A percentile compares a stretch with the other conserved stretches of the same genome.
Evolutionary conservation across 2,888 invertebrate genomes (phyloP).

Genomic region (Caenorhabditis macrosperma): DNA sequence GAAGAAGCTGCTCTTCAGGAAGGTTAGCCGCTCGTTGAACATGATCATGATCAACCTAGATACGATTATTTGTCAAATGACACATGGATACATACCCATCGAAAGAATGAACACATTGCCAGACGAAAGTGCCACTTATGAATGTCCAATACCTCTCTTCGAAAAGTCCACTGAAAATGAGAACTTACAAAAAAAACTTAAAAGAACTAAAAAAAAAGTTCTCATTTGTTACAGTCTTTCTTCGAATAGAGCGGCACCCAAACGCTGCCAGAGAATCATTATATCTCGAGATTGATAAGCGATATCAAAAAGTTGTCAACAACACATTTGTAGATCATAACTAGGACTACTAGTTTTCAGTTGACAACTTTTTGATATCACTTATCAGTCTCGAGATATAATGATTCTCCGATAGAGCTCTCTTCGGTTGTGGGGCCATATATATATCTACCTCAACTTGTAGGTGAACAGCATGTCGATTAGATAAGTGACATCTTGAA

Average conservation of each 20-base stretch:
- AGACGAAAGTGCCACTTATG: slow-evolving; percentile 33
- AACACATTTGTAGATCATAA: no score
- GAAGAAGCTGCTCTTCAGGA: slow-evolving; percentile 8
- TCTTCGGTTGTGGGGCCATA: no score
- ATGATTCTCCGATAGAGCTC: no score
- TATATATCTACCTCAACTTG: slow-evolving; percentile 26
- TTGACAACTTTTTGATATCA: no score
- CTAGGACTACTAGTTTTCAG: no score
- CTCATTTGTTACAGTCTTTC: no score
- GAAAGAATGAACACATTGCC: slow-evolving; percentile 40
- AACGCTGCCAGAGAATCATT: no score
- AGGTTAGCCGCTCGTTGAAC: slow-evolving; percentile 27
- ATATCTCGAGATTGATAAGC: no score
- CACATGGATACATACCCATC: slow-evolving; percentile 10
- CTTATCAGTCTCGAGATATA: no score
- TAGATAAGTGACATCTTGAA: slow-evolving; percentile 31
- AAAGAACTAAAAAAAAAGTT: neutral
- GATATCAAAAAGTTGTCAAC: no score
- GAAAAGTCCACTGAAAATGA: slow-evolving; percentile 16
- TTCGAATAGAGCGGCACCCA: no score
- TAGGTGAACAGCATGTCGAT: slow-evolving; percentile 41
- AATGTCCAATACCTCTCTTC: slow-evolving; percentile 26
- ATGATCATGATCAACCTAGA: slow-evolving; percentile 41
- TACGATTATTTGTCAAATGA: neutral
- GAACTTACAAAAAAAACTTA: no score